phyloP scores from a whole-genome alignment of 1,140 invertebrate genomes.

The Cepaea nemoralis region DNA sequence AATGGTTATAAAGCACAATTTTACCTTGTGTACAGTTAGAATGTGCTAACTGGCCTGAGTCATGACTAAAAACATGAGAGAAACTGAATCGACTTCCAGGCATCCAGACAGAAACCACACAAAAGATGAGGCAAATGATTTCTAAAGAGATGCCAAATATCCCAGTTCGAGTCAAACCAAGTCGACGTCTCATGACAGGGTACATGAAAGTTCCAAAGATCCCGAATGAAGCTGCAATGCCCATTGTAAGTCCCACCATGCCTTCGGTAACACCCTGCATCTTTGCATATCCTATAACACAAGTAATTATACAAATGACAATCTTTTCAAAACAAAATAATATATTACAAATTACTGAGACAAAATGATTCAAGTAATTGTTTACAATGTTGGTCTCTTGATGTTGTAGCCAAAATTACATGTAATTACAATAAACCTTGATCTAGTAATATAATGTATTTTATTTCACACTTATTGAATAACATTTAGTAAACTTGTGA shows the following conservation, averaged over 20 bases:
- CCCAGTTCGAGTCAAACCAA: conserved; percentile 71
- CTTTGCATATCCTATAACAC: conserved; percentile 71
- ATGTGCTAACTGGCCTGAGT: neutral
- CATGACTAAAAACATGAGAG: neutral
- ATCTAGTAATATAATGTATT: too few species aligned
- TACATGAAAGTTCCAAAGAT: conserved; percentile 73
- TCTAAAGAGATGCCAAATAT: conserved; percentile 68
- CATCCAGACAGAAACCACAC: conserved; percentile 74
- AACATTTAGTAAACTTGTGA: too few species aligned
- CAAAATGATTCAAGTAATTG: too few species aligned
- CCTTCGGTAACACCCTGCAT: conserved; percentile 72
- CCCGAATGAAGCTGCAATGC: conserved; percentile 71
- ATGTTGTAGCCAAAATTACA: too few species aligned
- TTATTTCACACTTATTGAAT: too few species aligned
- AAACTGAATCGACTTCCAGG: conserved; percentile 75
- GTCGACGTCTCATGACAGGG: conserved; percentile 65
- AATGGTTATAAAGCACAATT: too few species aligned
- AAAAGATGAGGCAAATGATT: conserved; percentile 70
- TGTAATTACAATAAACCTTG: too few species aligned
- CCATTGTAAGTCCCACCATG: conserved; percentile 70
- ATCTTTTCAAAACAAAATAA: too few species aligned
- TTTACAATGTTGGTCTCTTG: too few species aligned
- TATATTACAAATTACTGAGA: too few species aligned
- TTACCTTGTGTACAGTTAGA: conserved; percentile 23
- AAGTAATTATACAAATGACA: too few species aligned